Percentiles rank a stretch among this genome's conserved stretches.
Evolutionary conservation across 2,888 invertebrate species (phyloP).

Genomic region (Achlya flavicornis): DNA sequence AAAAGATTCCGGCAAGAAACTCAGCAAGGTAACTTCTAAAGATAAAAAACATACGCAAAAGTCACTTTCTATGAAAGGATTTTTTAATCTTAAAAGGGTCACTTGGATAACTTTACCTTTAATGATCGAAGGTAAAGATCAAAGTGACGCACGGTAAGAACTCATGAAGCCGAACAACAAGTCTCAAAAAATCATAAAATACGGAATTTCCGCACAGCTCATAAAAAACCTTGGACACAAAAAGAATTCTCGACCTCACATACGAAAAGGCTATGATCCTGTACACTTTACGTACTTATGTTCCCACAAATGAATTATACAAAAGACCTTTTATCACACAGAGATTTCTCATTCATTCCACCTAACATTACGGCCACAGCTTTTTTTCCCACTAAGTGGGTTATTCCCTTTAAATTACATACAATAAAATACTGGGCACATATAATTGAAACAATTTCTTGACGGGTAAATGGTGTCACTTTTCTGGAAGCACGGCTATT

Average conservation of each 20-base stretch:
- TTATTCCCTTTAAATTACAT: slow-evolving; percentile 41
- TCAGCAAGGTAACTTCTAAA: neutral
- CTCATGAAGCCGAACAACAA: neutral
- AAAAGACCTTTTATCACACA: slow-evolving; percentile 40
- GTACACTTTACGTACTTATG: slow-evolving; percentile 2
- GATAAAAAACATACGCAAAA: neutral
- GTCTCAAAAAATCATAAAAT: neutral
- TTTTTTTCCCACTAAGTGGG: slow-evolving; percentile 33
- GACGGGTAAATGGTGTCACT: slow-evolving; percentile 29
- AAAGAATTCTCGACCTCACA: slow-evolving; percentile 7
- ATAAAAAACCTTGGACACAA: neutral
- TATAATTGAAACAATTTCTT: slow-evolving; percentile 39
- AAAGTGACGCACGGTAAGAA: neutral
- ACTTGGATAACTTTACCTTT: no score
- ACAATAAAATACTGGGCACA: slow-evolving; percentile 39
- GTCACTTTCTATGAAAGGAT: no score
- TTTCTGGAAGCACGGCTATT: slow-evolving; percentile 31
- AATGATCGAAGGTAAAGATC: no score
- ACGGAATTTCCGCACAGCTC: neutral
- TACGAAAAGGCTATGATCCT: slow-evolving; percentile 7
- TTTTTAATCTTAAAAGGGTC: no score
- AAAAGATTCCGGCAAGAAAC: no score
- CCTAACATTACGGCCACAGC: slow-evolving; percentile 47
- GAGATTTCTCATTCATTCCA: slow-evolving; percentile 51
- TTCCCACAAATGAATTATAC: slow-evolving; percentile 49